A percentile compares a stretch with the other conserved stretches of the same genome.
phyloP scores from a whole-genome alignment of 2,113 vertebrate species.

The Hippocampus abdominalis region DNA sequence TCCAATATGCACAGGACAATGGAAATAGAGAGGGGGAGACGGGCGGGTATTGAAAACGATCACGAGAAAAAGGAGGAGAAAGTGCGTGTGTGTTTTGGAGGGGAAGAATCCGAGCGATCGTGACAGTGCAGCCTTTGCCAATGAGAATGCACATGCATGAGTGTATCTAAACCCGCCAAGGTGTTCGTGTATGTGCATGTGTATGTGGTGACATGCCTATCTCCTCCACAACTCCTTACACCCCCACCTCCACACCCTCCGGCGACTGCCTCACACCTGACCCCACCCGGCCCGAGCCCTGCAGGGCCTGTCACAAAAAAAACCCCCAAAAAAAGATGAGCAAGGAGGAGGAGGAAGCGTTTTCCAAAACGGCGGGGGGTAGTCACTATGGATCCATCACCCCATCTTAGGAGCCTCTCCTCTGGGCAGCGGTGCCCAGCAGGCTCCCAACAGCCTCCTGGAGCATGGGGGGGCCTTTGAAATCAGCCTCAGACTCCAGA shows the following conservation, averaged over 20 bases:
- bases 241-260: constrained; percentile 39
- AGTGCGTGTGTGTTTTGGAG: constrained; percentile 7
- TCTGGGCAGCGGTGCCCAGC: constrained; percentile 60
- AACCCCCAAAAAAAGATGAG: constrained; percentile 23
- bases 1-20: constrained; percentile 42
- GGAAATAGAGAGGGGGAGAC: constrained; percentile 37
- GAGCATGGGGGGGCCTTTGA: constrained; percentile 58
- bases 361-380: constrained; percentile 59
- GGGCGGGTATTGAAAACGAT: constrained; percentile 35
- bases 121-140: constrained; percentile 51
- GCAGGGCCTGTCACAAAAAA: constrained; percentile 41
- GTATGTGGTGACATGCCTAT: constrained; percentile 47
- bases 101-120: constrained; percentile 39
- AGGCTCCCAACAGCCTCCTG: constrained; percentile 48
- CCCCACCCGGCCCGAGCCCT: constrained; percentile 53
- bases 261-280: constrained; percentile 67
- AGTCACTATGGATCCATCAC: constrained; percentile 67
- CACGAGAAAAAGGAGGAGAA: constrained; percentile 28
- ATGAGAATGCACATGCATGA: constrained; percentile 40
- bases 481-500: constrained; percentile 57
- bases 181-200: constrained; percentile 23
- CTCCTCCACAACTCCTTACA: constrained; percentile 32
- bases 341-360: constrained; percentile 36
- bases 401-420: constrained; percentile 62
- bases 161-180: constrained; percentile 33